Evolutionary conservation across 2,113 vertebrate species (phyloP), one percentile per base, ranked within the genome.

Genomic region (Bombycilla garrulus): DNA sequence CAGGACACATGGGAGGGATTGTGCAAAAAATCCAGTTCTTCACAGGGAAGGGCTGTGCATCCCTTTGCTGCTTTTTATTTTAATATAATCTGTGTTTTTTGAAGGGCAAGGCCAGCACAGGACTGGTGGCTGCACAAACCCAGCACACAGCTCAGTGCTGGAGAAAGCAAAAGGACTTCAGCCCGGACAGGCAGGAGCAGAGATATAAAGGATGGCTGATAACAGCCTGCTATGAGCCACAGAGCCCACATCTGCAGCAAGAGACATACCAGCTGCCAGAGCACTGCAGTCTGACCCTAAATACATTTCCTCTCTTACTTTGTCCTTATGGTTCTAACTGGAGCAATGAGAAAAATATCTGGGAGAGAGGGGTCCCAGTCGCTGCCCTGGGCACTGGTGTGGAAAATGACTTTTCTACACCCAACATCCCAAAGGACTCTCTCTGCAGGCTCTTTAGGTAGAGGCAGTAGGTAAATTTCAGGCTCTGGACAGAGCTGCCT

Each of bases 1-100:
- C 20, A 58, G 7, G 10, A 16, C 5, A 35, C 11, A 3, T 2
- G 5, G 3, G 28, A 2, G 2, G 7, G 2, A 5, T 38, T 76
- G 21, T 54, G 53, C 35, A 42, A 57, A 70, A 3, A 31, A 36
- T 38, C 21, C 44, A 42, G 11, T 25, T 76, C 16, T 69, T 56
- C 5, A 0, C 36, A 17, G 69, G 21, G 44, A 47, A 47, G 24
- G 14, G 44, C 7, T 48, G n/a, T 17, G 12, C 36, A 24, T 22
- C 15, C 8, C 7, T 51, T 78, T 73, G 10, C 35, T 67, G 16
- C 2, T 35, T 74, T 81, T 64, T 18, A 9, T 36, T 82, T 67
- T 50, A 50, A n/a, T 42, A 51, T 4, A 24, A 6, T 25, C 42
- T 24, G 42, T 9, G 2, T 1, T 29, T 60, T 67, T 76, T 67